Percentiles rank a stretch among this genome's conserved stretches.
phyloP scores from a whole-genome alignment of 2,888 invertebrate species.

The Monochamus alternatus region DNA sequence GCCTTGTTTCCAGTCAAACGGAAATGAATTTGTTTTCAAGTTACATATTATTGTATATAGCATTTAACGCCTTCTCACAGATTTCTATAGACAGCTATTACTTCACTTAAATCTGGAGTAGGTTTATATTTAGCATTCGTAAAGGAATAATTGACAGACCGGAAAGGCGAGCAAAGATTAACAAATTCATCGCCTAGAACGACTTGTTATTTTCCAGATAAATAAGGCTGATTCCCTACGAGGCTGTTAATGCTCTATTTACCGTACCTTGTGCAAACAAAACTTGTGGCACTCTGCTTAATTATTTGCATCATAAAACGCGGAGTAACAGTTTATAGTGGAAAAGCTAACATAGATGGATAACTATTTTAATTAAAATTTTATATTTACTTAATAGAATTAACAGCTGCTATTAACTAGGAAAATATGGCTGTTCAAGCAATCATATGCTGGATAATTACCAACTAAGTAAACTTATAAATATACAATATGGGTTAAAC shows the following conservation, averaged over 20 bases:
- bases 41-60: too few species aligned
- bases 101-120: not conserved
- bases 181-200: conserved; percentile 24
- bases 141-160: conserved; percentile 20
- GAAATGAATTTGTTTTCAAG: too few species aligned
- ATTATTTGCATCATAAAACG: conserved; percentile 21
- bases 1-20: too few species aligned
- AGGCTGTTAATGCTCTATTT: conserved; percentile 22
- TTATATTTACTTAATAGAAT: too few species aligned
- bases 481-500: too few species aligned
- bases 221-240: conserved; percentile 4
- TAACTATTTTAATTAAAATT: not conserved
- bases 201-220: conserved; percentile 19
- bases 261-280: conserved; percentile 3
- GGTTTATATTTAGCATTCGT: conserved; percentile 25
- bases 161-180: conserved; percentile 9
- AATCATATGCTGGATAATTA: too few species aligned
- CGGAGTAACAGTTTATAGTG: conserved; percentile 4
- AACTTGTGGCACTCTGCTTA: conserved; percentile 17
- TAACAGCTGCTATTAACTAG: too few species aligned
- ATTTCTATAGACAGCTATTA: not conserved
- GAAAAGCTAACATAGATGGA: not conserved
- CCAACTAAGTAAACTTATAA: too few species aligned
- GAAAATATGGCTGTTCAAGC: too few species aligned
- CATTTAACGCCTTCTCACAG: too few species aligned